phyloP scores from a whole-genome alignment of 2,113 vertebrate species.

The Gymnarchus niloticus region DNA sequence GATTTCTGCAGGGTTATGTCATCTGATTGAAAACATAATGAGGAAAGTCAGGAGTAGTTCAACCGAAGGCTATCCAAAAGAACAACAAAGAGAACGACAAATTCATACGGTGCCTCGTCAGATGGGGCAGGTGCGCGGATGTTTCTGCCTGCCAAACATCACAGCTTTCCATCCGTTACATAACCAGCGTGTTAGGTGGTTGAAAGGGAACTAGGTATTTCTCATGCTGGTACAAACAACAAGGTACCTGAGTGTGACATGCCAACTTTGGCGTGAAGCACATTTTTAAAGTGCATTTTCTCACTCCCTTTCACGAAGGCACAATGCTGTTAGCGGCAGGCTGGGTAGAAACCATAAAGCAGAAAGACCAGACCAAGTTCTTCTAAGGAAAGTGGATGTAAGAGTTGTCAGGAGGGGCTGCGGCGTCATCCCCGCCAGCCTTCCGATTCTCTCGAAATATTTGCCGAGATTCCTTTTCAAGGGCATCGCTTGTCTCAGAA shows the following conservation, averaged over 20 bases:
- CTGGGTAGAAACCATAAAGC: too few relatives aligned
- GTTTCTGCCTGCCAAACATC: neutral
- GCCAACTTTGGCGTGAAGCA: neutral
- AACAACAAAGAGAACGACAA: neutral
- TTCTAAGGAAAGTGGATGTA: neutral
- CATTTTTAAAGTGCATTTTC: too few relatives aligned
- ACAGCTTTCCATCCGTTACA: neutral
- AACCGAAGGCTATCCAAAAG: conserved; percentile 28
- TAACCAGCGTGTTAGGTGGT: neutral
- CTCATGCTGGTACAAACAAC: neutral
- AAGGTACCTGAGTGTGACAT: neutral
- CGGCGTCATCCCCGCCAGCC: too few relatives aligned
- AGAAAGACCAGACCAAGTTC: too few relatives aligned
- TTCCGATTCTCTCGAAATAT: too few relatives aligned
- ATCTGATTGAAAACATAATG: conserved; percentile 27
- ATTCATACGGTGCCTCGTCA: neutral
- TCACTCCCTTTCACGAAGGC: too few relatives aligned
- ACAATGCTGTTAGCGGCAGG: too few relatives aligned
- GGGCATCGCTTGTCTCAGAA: too few relatives aligned
- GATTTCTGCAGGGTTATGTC: conserved; percentile 29
- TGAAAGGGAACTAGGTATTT: conserved; percentile 11
- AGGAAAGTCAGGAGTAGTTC: conserved; percentile 18
- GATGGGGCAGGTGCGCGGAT: conserved; percentile 28
- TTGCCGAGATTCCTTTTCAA: too few relatives aligned
- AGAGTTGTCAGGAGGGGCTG: neutral